Evolutionary conservation across 2,888 invertebrate species (phyloP), one percentile per base, ranked within the genome.

Genomic region (Zele albiditarsus): DNA sequence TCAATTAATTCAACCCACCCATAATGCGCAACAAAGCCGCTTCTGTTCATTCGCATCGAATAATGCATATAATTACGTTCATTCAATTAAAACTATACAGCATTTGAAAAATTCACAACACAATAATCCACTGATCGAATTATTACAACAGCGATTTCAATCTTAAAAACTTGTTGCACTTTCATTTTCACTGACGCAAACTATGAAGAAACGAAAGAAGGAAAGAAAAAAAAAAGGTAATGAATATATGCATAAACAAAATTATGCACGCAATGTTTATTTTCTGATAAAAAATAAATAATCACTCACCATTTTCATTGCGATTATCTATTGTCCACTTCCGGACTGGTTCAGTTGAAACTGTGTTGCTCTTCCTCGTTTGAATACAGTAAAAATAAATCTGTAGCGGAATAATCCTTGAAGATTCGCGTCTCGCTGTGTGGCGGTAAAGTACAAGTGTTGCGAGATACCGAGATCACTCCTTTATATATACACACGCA

Each of bases 401-500:
- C 3, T 20, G 12, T 49, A 31, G 10, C 12, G 14, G 49, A 62
- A 20, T 42, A 27, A 53, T 14, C 16, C 38, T 42, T 25, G 31
- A 57, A 66, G 65, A 67, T 73, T 53, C 46, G 73, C 73, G 73
- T 67, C 6, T 73, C 28, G 53, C 38, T 20, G 38, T 80, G n/a
- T 80, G 82, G 78, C 79, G 82, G 78, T 81, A 85, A 85, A 79
- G 3, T 23, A 86, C 86, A 85, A 86, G 85, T 86, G 84, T 83
- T 82, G 82, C 20, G 82, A 83, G 82, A 84, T 84, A 82, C 73
- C 80, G 85, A 84, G 85, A 86, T 84, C 84, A 84, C 83, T 84
- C 85, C 83, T 86, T 88, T 88, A 88, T 89, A 89, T 88, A 84
- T 87, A 88, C 88, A 88, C 88, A 88, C 87, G 83, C 83, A 84